Evolutionary conservation across 2,888 invertebrate genomes (phyloP).

Genomic region (Rhingia campestris): DNA sequence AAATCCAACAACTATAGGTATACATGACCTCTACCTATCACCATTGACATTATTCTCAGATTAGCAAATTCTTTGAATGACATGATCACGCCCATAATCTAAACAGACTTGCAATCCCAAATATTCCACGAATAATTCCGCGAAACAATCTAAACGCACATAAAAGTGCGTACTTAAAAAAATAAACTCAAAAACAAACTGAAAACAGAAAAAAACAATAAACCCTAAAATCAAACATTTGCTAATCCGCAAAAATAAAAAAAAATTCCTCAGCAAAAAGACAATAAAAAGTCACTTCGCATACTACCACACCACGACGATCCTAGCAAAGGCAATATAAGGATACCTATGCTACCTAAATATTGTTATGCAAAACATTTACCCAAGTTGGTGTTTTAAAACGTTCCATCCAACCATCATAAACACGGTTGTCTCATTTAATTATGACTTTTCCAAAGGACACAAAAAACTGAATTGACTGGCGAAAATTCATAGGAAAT

Average conservation of each 20-base stretch:
- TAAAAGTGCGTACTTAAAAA: conserved; percentile 1
- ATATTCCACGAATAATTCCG: not conserved
- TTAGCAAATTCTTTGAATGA: conserved; percentile 3
- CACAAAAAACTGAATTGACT: no score
- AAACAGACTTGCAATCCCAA: not conserved
- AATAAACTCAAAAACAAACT: conserved; percentile 43
- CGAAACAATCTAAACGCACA: no score
- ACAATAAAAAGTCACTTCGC: no score
- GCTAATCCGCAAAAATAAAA: conserved; percentile 48
- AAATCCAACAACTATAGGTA: not conserved
- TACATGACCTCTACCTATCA: not conserved
- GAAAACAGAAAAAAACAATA: conserved; percentile 38
- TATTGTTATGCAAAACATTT: no score
- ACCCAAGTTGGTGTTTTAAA: no score
- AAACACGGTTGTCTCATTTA: no score
- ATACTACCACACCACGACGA: no score
- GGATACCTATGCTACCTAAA: no score
- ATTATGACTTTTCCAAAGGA: no score
- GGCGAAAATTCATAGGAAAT: no score
- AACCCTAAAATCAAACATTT: conserved; percentile 59
- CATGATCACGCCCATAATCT: not conserved
- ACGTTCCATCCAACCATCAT: no score
- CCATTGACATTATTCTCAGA: conserved; percentile 3
- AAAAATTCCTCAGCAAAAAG: conserved; percentile 25
- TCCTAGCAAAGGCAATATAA: no score